Percentiles rank a stretch among this genome's conserved stretches.
These are phyloP conservation scores for Sternotherus odoratus DNA, from an alignment of 2,797 vertebrate species.

Conservation along the genomic window DNA sequence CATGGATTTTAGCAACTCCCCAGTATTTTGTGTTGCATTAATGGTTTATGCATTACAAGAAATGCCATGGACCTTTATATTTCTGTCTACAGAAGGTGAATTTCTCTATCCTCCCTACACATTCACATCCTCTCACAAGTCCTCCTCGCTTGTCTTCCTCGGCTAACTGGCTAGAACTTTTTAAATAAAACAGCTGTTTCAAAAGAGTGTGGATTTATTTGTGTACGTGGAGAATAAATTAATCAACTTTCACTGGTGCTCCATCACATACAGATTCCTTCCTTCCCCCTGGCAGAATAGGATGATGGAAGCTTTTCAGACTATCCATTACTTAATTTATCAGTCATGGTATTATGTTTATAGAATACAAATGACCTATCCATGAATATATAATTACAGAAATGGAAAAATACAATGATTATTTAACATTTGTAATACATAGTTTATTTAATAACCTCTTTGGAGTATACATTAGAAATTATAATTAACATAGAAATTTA, in stretches of 20 bases:
- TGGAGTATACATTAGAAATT: constrained; percentile 40
- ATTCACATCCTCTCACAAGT: neutral
- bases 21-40: neutral
- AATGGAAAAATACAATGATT: constrained; percentile 49
- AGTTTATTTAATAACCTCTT: constrained; percentile 53
- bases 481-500: constrained; percentile 44
- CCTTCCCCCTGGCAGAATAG: constrained; percentile 34
- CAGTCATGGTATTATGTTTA: constrained; percentile 54
- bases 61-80: neutral
- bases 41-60: neutral
- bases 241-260: constrained; percentile 46
- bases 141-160: neutral
- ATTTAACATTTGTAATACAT: constrained; percentile 54
- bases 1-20: constrained; percentile 10
- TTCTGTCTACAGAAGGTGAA: neutral
- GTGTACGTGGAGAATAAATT: constrained; percentile 49
- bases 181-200: constrained; percentile 21
- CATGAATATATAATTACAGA: constrained; percentile 65
- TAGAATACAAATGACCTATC: constrained; percentile 61
- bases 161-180: constrained; percentile 9
- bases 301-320: constrained; percentile 61
- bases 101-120: neutral
- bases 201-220: constrained; percentile 35
- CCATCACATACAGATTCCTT: constrained; percentile 40
- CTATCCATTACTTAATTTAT: constrained; percentile 68